Percentiles rank a stretch among this genome's conserved stretches.
These are phyloP conservation scores for Allolobophora icterica DNA, from an alignment of 2,888 invertebrate species.

Conservation along the genomic window DNA sequence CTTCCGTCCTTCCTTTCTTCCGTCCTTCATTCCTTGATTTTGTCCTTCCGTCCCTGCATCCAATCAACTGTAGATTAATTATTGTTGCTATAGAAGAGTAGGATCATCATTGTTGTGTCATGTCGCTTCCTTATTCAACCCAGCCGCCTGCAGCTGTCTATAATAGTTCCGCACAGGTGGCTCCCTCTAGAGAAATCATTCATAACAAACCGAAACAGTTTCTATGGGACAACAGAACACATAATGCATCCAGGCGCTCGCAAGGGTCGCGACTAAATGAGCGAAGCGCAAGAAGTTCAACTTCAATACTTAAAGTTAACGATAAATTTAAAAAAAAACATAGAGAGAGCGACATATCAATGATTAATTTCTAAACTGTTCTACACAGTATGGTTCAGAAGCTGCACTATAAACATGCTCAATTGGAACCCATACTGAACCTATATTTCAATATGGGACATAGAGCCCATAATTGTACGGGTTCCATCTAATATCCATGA, in stretches of 20 bases:
- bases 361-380: too few relatives aligned
- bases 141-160: background rate
- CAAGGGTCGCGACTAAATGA: background rate
- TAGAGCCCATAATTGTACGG: too few relatives aligned
- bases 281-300: background rate
- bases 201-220: background rate
- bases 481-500: too few relatives aligned
- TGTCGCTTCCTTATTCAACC: background rate
- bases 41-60: background rate
- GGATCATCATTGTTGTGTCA: background rate
- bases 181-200: conserved; percentile 17
- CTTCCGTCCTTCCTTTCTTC: background rate
- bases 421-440: too few relatives aligned
- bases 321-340: too few relatives aligned
- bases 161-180: background rate
- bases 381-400: too few relatives aligned
- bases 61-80: background rate
- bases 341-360: too few relatives aligned
- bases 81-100: background rate
- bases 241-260: background rate
- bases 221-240: background rate
- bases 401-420: too few relatives aligned
- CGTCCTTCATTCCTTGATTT: background rate
- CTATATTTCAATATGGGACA: too few relatives aligned
- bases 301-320: too few relatives aligned